phyloP scores from a whole-genome alignment of 2,797 vertebrate species.

The Antrozous pallidus region DNA sequence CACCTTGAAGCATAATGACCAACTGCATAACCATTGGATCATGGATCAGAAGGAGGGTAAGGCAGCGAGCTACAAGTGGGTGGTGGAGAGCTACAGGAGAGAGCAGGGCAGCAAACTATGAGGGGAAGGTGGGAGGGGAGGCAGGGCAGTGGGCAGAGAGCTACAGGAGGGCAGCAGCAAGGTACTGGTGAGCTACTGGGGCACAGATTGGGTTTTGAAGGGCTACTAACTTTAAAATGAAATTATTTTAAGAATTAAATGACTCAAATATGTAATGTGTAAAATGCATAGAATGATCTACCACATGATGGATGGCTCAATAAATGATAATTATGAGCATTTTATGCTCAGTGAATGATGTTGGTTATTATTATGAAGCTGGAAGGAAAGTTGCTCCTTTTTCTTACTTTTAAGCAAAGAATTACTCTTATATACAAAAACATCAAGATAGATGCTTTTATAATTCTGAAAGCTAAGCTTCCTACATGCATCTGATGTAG shows the following conservation, averaged over 20 bases:
- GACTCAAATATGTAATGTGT: neutral
- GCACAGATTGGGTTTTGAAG: accelerated
- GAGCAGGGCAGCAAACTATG: too few relatives aligned
- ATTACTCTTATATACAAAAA: neutral
- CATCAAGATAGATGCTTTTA: neutral
- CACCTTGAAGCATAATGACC: too few relatives aligned
- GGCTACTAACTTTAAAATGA: neutral
- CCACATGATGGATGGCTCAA: neutral
- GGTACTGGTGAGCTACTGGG: too few relatives aligned
- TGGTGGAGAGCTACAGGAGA: too few relatives aligned
- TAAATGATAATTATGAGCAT: neutral
- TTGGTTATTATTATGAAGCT: neutral
- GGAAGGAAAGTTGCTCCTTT: neutral
- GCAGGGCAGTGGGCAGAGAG: too few relatives aligned
- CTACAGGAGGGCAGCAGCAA: too few relatives aligned
- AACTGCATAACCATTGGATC: too few relatives aligned
- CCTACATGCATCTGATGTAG: neutral
- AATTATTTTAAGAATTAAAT: neutral
- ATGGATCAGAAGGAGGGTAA: too few relatives aligned
- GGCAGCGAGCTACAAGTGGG: too few relatives aligned
- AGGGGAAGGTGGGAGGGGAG: too few relatives aligned
- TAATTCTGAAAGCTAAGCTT: neutral
- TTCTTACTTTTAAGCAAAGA: neutral
- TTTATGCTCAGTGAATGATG: neutral
- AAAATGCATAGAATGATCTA: neutral